Evolutionary conservation across 2,113 vertebrate genomes (phyloP).

Genomic region (Ploceus nigricollis): DNA sequence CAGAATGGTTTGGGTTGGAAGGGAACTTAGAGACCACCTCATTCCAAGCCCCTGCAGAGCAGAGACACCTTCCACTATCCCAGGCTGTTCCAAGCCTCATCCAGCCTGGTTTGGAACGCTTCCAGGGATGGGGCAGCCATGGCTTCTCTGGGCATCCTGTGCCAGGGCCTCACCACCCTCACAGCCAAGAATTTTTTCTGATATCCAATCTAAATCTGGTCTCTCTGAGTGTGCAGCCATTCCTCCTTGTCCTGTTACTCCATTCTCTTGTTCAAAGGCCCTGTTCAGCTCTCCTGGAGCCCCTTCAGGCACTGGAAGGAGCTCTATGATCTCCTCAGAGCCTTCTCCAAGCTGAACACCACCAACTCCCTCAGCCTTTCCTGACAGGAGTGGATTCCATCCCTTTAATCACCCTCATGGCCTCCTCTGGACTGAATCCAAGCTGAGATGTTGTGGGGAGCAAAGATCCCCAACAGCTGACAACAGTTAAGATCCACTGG

Average conservation of each 20-base stretch:
- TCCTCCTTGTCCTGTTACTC: not conserved
- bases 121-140: not conserved
- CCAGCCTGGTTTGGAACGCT: rapidly evolving
- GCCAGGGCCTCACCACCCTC: rapidly evolving
- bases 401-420: not conserved
- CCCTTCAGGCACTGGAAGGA: not conserved
- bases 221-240: not conserved
- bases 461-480: no score
- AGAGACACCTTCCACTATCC: rapidly evolving
- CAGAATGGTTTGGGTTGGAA: not conserved
- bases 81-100: rapidly evolving
- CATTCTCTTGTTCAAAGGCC: not conserved
- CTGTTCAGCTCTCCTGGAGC: not conserved
- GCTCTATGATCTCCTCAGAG: not conserved
- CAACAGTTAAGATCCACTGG: not conserved
- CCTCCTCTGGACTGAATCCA: not conserved
- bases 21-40: rapidly evolving
- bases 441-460: not conserved
- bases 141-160: not conserved
- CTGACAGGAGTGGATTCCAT: not conserved
- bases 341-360: not conserved
- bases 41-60: rapidly evolving
- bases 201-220: not conserved
- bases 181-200: not conserved
- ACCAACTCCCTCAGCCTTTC: not conserved